Evolutionary conservation across 2,888 invertebrate species (phyloP).

Genomic region (Phrixothrix hirtus): DNA sequence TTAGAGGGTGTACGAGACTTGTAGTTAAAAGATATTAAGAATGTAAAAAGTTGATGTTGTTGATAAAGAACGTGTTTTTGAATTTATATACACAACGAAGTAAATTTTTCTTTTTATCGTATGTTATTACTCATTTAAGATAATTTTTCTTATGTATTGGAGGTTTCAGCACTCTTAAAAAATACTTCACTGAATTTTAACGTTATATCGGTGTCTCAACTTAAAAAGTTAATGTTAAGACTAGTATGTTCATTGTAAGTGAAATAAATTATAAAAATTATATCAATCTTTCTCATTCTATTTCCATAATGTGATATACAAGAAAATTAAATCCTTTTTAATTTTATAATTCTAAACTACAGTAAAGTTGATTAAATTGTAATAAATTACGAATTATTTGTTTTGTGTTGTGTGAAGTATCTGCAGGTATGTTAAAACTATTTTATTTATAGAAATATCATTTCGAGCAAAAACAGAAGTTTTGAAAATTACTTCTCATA

Average conservation of each 20-base stretch:
- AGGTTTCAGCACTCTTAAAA: conserved; percentile 29
- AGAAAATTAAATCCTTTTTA: neutral
- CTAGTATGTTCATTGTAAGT: conserved; percentile 33
- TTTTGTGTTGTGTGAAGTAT: no score
- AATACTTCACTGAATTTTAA: conserved; percentile 30
- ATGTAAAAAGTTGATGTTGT: conserved; percentile 31
- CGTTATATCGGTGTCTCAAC: conserved; percentile 30
- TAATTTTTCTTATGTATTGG: conserved; percentile 23
- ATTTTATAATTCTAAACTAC: neutral
- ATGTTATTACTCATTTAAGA: conserved; percentile 21
- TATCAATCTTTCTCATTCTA: neutral
- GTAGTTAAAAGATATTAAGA: conserved; percentile 14
- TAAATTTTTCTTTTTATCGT: conserved; percentile 24
- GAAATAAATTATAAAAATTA: conserved; percentile 30
- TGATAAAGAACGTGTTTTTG: conserved; percentile 19
- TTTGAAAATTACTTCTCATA: no score
- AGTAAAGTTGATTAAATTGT: no score
- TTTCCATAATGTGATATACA: neutral
- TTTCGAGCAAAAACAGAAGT: no score
- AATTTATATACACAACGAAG: conserved; percentile 28
- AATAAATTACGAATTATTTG: no score
- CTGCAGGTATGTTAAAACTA: no score
- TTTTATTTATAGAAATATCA: no score
- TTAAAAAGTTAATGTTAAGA: conserved; percentile 33
- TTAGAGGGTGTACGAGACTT: conserved; percentile 13